Conservation (phyloP, 2,113 vertebrate genomes). For the Toxostoma redivivum region DNA sequence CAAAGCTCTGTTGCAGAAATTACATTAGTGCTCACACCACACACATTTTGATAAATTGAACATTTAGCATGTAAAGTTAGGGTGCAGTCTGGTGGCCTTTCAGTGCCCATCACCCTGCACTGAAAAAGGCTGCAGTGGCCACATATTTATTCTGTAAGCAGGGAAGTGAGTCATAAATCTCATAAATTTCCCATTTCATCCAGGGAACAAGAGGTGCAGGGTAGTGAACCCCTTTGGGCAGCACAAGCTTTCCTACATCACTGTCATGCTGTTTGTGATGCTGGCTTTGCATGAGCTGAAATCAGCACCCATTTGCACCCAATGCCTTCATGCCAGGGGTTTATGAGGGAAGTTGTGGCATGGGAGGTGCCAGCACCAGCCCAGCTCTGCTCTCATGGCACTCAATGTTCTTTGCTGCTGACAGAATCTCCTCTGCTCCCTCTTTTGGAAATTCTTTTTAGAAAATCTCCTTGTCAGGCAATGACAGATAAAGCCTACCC, state of each 20-base stretch:
- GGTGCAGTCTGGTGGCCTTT: not conserved
- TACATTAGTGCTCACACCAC: not conserved
- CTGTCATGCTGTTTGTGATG: not conserved
- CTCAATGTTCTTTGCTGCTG: fast-evolving
- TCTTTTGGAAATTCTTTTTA: not conserved
- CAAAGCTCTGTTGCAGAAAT: not conserved
- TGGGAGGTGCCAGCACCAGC: not conserved
- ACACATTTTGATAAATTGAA: not conserved
- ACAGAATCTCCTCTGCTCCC: not conserved
- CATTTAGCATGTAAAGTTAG: not conserved
- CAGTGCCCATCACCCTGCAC: not conserved
- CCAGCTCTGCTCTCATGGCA: not conserved
- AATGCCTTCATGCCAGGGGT: too few species aligned
- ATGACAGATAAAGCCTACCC: not conserved
- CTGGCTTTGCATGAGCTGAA: not conserved
- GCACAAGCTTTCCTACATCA: not conserved
- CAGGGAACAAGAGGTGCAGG: not conserved
- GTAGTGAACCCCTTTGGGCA: not conserved
- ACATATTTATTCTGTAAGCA: not conserved
- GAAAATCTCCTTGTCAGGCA: not conserved
- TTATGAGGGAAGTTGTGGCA: not conserved
- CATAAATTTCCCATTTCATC: not conserved
- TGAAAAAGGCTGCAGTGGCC: not conserved
- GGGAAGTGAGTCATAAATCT: not conserved
- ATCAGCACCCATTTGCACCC: not conserved